Evolutionary conservation across 2,797 vertebrate species (phyloP), one percentile per base, ranked within the genome.

Genomic region (Fistularia commersonii): DNA sequence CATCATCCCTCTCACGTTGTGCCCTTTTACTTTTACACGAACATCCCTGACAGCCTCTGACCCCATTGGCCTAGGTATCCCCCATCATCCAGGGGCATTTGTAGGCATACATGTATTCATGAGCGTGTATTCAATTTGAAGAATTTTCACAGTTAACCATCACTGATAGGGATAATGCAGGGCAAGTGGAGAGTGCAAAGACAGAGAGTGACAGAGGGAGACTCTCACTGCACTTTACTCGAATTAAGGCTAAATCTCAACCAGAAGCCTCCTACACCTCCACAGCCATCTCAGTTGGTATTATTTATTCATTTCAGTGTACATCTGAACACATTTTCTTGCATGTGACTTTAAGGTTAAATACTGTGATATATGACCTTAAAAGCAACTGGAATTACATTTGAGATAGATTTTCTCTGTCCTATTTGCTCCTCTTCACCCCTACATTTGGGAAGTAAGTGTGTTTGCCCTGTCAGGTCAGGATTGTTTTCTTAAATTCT

Each of bases 81-180:
- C 66, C 69, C 66, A 57, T 65, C 60, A 70, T 70, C 57, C 54
- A 38, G 73, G 65, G 61, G 77, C 73, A 81, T 83, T 82, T 81
- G 83, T 75, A 87, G 66, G 69, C 74, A 77, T 79, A 69, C 77
- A 87, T 86, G 76, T 86, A 87, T 87, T 84, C 85, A 89, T 85
- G 79, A 78, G 75, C 23, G 12, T 57, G 74, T 72, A 77, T 80
- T 64, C 77, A 69, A 80, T 84, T 79, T 81, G 78, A 83, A 83
- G 59, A 59, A 63, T 64, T 52, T 72, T 81, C 61, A 69, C 53
- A 74, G 77, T 77, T 69, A 81, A 77, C 66, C 69, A 70, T 67
- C 62, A 72, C 58, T 72, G 75, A 74, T 77, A 70, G 74, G 11
- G 33, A 32, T 36, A 43, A 53, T 53, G 40, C 51, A 13, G 51